A percentile compares a stretch with the other conserved stretches of the same genome.
Conservation (phyloP, 2,888 invertebrate genomes). For the Spodoptera picta region DNA sequence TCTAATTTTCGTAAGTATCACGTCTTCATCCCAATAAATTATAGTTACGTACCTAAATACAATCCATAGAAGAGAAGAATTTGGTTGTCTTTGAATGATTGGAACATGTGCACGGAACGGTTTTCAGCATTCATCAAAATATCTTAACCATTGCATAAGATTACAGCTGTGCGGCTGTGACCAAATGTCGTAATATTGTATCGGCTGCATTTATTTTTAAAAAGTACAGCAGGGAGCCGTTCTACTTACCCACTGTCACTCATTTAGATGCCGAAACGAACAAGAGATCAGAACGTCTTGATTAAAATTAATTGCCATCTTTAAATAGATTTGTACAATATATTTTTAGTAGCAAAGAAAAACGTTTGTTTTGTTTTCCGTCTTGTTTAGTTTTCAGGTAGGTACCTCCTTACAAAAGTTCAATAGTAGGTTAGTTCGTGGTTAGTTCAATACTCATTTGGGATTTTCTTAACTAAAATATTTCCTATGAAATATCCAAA, state of each 20-base stretch:
- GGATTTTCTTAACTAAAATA: too few relatives aligned
- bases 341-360: too few relatives aligned
- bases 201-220: constrained; percentile 52
- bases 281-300: neutral
- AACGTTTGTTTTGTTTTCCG: too few relatives aligned
- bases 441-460: too few relatives aligned
- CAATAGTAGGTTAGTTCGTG: too few relatives aligned
- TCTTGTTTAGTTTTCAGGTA: too few relatives aligned
- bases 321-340: neutral
- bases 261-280: constrained; percentile 11
- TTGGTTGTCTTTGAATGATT: constrained; percentile 2
- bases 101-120: constrained; percentile 25
- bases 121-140: constrained; percentile 37
- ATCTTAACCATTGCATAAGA: constrained; percentile 40
- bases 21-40: too few relatives aligned
- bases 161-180: constrained; percentile 10
- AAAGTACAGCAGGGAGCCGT: constrained; percentile 32
- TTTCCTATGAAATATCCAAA: too few relatives aligned
- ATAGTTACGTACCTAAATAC: too few relatives aligned
- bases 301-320: neutral
- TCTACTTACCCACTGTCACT: constrained; percentile 34
- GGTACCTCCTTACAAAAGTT: too few relatives aligned
- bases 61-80: too few relatives aligned
- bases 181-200: constrained; percentile 39
- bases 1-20: too few relatives aligned